phyloP scores from a whole-genome alignment of 35 echinoderm and acorn worm genomes.

The Strongylocentrotus purpuratus region DNA sequence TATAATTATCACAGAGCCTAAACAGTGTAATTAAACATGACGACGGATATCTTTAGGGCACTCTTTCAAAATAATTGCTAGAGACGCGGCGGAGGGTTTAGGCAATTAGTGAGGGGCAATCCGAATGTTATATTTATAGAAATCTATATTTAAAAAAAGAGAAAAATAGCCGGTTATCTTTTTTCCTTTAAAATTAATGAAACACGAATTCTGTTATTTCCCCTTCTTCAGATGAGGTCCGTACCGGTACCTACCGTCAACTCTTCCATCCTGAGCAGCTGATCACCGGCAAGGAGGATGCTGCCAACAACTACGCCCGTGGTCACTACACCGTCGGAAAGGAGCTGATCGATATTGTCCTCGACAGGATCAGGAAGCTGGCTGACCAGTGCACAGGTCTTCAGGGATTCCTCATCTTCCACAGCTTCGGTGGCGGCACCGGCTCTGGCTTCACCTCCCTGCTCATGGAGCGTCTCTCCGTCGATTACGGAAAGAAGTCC shows the following conservation, averaged over 20 bases:
- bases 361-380: constrained; percentile 66
- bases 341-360: constrained; percentile 51
- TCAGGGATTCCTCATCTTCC: constrained; percentile 89
- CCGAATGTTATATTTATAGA: no score
- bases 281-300: constrained; percentile 72
- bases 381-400: constrained; percentile 92
- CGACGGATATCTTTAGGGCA: no score
- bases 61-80: no score
- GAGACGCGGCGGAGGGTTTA: no score
- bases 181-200: no score
- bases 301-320: constrained; percentile 70
- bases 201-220: no score
- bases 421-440: constrained; percentile 88
- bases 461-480: constrained; percentile 91
- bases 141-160: no score
- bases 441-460: constrained; percentile 80
- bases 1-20: no score
- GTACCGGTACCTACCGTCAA: constrained; percentile 80
- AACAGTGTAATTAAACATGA: no score
- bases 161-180: no score
- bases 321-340: constrained; percentile 66
- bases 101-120: no score
- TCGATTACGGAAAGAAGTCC: constrained; percentile 89
- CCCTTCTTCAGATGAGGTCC: constrained; percentile 68
- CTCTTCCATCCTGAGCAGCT: constrained; percentile 70